These are phyloP conservation scores for Pterobdella sp. DNA, from an alignment of 2,888 invertebrate genomes.

Conservation along the genomic window DNA sequence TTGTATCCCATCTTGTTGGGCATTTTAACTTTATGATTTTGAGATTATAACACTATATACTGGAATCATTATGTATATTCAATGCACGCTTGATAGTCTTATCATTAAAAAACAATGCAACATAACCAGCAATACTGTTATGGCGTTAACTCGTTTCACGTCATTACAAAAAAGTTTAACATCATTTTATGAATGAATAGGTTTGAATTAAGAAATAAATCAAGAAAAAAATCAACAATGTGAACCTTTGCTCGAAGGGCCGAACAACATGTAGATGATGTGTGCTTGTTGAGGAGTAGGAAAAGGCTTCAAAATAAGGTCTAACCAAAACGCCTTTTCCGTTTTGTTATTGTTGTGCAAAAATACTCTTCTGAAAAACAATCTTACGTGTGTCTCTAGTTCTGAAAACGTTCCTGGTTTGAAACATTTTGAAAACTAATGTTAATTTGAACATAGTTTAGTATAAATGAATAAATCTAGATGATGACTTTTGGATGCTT, in stretches of 20 bases:
- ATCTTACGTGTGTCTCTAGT: constrained; percentile 43
- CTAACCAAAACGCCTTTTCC: constrained; percentile 49
- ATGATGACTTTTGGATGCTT: background rate
- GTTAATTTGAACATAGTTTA: background rate
- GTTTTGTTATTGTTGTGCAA: constrained; percentile 43
- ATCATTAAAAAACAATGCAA: too few relatives aligned
- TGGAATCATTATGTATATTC: too few relatives aligned
- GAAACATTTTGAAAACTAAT: background rate
- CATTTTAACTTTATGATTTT: too few relatives aligned
- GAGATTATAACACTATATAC: background rate
- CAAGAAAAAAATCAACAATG: too few relatives aligned
- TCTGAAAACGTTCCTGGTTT: constrained; percentile 39
- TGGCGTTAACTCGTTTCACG: too few relatives aligned
- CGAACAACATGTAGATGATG: constrained; percentile 47
- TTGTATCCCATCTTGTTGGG: constrained; percentile 45
- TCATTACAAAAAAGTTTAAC: too few relatives aligned
- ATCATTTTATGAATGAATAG: too few relatives aligned
- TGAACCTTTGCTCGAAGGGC: constrained; percentile 40
- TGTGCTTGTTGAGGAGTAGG: constrained; percentile 50
- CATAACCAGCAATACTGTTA: too few relatives aligned
- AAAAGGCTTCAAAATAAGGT: constrained; percentile 46
- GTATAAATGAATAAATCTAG: background rate
- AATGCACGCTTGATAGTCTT: too few relatives aligned
- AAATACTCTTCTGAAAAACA: constrained; percentile 47
- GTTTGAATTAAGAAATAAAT: too few relatives aligned